phyloP scores from a whole-genome alignment of 2,113 vertebrate genomes.

The Pycnonotus jocosus region DNA sequence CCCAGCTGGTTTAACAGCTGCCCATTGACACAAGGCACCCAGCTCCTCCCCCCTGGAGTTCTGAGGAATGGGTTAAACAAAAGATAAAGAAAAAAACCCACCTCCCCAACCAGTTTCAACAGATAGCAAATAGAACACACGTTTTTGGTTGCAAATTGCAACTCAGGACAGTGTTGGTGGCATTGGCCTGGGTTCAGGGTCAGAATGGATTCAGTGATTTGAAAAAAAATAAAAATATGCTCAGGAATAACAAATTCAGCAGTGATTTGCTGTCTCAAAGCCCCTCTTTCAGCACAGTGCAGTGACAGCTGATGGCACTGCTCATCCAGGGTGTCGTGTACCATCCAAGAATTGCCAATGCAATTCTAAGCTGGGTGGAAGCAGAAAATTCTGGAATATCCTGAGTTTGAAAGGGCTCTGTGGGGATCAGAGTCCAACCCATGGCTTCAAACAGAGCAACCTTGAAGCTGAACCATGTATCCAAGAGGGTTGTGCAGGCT shows the following conservation, averaged over 20 bases:
- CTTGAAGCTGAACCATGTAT: neutral
- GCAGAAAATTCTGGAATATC: neutral
- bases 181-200: neutral
- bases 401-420: neutral
- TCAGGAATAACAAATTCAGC: neutral
- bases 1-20: too few relatives aligned
- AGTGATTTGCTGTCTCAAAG: neutral
- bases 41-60: too few relatives aligned
- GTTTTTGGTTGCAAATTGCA: too few relatives aligned
- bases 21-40: too few relatives aligned
- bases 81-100: too few relatives aligned
- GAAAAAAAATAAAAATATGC: neutral
- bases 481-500: neutral
- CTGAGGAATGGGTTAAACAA: too few relatives aligned
- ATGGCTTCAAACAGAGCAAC: neutral
- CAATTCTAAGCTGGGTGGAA: neutral
- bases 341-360: fast-evolving
- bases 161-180: too few relatives aligned
- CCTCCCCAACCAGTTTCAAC: too few relatives aligned
- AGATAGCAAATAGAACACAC: too few relatives aligned
- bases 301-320: neutral
- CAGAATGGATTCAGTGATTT: neutral
- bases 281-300: neutral
- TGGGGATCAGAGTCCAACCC: neutral
- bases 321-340: neutral